Evolutionary conservation across 2,888 invertebrate species (phyloP).

Genomic region (Zaprionus bogoriensis): DNA sequence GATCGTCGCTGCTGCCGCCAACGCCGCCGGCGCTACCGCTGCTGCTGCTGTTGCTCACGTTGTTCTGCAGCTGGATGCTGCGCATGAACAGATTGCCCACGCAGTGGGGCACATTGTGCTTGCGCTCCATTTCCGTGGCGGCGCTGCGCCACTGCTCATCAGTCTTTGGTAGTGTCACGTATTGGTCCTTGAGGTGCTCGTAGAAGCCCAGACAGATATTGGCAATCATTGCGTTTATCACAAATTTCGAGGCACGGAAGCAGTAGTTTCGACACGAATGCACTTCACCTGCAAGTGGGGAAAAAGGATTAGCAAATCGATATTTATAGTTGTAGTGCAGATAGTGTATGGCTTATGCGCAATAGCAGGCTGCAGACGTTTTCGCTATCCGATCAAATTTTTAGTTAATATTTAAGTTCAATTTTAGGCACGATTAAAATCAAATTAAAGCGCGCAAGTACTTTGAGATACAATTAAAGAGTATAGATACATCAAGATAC

Average conservation of each 20-base stretch:
- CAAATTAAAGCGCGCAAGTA: too few species aligned
- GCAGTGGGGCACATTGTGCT: slow-evolving; percentile 78
- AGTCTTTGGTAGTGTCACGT: slow-evolving; percentile 81
- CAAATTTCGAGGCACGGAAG: slow-evolving; percentile 82
- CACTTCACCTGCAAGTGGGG: slow-evolving; percentile 74
- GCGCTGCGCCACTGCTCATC: slow-evolving; percentile 80
- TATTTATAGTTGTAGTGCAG: background rate
- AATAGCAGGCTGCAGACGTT: background rate
- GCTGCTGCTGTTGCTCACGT: slow-evolving; percentile 55
- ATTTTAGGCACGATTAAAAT: too few species aligned
- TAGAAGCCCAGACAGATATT: slow-evolving; percentile 82
- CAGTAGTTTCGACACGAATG: slow-evolving; percentile 82
- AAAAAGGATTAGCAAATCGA: background rate
- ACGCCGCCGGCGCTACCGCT: too few species aligned
- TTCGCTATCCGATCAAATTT: too few species aligned
- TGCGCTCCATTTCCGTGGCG: slow-evolving; percentile 78
- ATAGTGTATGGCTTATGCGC: background rate
- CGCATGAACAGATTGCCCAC: slow-evolving; percentile 79
- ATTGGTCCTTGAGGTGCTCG: slow-evolving; percentile 81
- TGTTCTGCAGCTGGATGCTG: slow-evolving; percentile 78
- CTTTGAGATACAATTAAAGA: too few species aligned
- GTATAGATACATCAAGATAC: too few species aligned
- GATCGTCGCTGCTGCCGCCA: slow-evolving; percentile 62
- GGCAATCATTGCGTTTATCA: slow-evolving; percentile 82
- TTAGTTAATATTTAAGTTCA: too few species aligned